phyloP scores from a whole-genome alignment of 2,797 vertebrate genomes.

The Melanotaenia pygmaea region DNA sequence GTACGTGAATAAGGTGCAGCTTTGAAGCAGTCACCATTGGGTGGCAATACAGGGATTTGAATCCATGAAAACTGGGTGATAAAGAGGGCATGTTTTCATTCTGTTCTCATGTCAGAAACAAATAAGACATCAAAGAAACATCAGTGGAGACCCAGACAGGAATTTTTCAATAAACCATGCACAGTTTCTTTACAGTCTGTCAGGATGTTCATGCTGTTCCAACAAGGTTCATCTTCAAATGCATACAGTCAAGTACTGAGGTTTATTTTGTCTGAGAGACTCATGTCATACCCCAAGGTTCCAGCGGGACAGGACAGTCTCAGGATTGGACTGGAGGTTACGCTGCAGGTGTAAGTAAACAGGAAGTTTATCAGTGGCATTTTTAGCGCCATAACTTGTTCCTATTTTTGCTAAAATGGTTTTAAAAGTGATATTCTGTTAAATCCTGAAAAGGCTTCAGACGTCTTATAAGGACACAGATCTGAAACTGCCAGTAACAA shows the following conservation, averaged over 20 bases:
- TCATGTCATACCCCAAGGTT: constrained; percentile 63
- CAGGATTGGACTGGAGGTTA: constrained; percentile 56
- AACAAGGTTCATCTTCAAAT: constrained; percentile 20
- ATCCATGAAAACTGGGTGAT: constrained; percentile 27
- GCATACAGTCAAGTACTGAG: constrained; percentile 32
- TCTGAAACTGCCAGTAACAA: neutral
- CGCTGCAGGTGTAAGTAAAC: constrained; percentile 57
- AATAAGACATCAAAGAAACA: constrained; percentile 43
- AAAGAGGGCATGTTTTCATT: constrained; percentile 18
- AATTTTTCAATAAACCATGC: constrained; percentile 62
- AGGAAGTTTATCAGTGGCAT: constrained; percentile 37
- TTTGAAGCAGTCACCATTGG: constrained; percentile 40
- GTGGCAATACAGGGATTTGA: constrained; percentile 40
- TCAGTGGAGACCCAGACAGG: constrained; percentile 40
- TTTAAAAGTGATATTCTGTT: neutral
- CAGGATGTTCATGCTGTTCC: constrained; percentile 43
- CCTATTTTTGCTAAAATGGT: neutral
- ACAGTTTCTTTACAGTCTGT: constrained; percentile 23
- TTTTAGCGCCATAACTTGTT: neutral
- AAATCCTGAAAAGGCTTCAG: neutral
- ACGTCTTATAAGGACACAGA: neutral
- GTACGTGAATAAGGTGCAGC: constrained; percentile 16
- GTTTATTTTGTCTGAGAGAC: constrained; percentile 45
- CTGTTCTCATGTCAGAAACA: constrained; percentile 24
- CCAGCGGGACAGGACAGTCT: constrained; percentile 68